A percentile compares a stretch with the other conserved stretches of the same genome.
Conservation (phyloP, 92 coral and sea anemone species). For the Palythoa grandiflora region DNA sequence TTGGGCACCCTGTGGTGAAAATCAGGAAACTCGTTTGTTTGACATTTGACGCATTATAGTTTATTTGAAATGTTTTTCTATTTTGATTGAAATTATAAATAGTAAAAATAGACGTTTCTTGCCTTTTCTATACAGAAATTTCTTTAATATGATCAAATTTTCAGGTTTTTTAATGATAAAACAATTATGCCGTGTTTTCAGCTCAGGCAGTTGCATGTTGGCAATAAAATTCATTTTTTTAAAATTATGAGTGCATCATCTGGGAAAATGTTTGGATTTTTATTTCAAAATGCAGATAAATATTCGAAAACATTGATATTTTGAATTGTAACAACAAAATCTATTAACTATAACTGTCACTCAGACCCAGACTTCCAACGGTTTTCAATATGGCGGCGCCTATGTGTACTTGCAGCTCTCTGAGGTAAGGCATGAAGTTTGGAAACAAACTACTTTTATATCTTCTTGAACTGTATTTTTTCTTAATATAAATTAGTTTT, state of each 20-base stretch:
- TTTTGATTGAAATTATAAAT: no score
- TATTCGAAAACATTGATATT: conserved; percentile 14
- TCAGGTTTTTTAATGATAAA: no score
- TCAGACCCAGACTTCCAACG: conserved; percentile 26
- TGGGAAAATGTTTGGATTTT: conserved; percentile 7
- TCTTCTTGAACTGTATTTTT: not conserved
- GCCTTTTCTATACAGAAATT: no score
- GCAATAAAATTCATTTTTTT: conserved; percentile 17
- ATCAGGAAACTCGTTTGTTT: no score
- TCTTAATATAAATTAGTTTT: not conserved
- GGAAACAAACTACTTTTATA: conserved; percentile 17
- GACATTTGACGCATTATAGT: no score
- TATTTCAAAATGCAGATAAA: conserved; percentile 2
- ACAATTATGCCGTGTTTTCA: conserved; percentile 17
- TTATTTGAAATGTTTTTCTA: no score
- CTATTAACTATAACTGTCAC: not conserved
- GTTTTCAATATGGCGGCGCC: conserved; percentile 24
- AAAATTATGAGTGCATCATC: conserved; percentile 2
- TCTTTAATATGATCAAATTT: no score
- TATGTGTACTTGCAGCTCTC: conserved; percentile 30
- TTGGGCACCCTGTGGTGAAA: no score
- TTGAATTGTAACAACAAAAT: not conserved
- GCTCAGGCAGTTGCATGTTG: conserved; percentile 11
- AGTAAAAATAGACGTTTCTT: no score
- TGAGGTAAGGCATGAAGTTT: conserved; percentile 8